A percentile compares a stretch with the other conserved stretches of the same genome.
Evolutionary conservation across 2,797 vertebrate species (phyloP).

Genomic region (Neoniphon sammara): DNA sequence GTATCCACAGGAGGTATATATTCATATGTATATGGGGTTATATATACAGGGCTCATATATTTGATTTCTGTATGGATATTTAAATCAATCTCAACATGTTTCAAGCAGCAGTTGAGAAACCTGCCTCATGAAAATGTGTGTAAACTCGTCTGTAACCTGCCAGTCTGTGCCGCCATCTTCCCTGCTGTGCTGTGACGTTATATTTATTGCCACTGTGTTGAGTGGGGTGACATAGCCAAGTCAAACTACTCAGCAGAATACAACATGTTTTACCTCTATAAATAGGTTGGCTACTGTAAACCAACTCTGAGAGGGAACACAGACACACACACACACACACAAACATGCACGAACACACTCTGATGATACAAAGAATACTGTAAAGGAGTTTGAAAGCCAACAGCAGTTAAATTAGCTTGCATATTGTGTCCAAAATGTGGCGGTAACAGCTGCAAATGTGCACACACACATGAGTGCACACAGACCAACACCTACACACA

Average conservation of each 20-base stretch:
- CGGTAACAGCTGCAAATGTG: not conserved
- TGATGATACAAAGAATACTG: too few relatives aligned
- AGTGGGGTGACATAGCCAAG: conserved; percentile 65
- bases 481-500: too few relatives aligned
- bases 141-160: conserved; percentile 8
- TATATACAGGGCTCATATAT: too few relatives aligned
- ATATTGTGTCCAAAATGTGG: not conserved
- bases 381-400: too few relatives aligned
- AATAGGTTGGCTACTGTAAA: conserved; percentile 75
- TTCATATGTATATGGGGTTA: too few relatives aligned
- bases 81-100: conserved; percentile 24
- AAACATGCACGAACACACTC: conserved; percentile 13
- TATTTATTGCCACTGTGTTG: conserved; percentile 67
- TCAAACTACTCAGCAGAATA: conserved; percentile 75
- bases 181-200: conserved; percentile 33
- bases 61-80: too few relatives aligned
- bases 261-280: conserved; percentile 69
- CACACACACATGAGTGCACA: not conserved
- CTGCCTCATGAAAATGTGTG: not conserved
- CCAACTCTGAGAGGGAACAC: conserved; percentile 60
- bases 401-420: too few relatives aligned
- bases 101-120: conserved; percentile 7
- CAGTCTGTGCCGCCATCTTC: conserved; percentile 2
- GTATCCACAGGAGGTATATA: too few relatives aligned
- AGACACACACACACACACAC: conserved; percentile 49